These are phyloP conservation scores for Gerris lacustris DNA, from an alignment of 2,888 invertebrate genomes.

Conservation along the genomic window DNA sequence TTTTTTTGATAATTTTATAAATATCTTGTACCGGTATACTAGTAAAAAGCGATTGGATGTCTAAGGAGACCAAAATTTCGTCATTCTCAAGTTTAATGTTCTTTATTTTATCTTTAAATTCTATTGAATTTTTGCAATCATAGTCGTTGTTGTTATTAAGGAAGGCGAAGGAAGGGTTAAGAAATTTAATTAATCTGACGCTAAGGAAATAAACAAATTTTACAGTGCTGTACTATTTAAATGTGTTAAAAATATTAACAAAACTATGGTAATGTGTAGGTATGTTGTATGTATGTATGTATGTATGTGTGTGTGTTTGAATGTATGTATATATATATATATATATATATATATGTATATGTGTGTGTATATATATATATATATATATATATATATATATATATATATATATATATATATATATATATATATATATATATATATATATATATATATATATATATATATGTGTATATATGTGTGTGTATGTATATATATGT, in stretches of 20 bases:
- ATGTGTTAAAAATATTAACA: neutral
- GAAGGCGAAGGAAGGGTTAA: too few relatives aligned
- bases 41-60: neutral
- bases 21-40: neutral
- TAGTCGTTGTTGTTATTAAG: too few relatives aligned
- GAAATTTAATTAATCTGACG: neutral
- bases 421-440: too few relatives aligned
- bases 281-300: constrained; percentile 12
- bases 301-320: constrained; percentile 7
- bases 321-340: constrained; percentile 12
- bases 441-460: too few relatives aligned
- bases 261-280: neutral
- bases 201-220: too few relatives aligned
- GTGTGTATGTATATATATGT: too few relatives aligned
- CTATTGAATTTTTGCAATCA: too few relatives aligned
- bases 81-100: neutral
- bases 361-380: constrained; percentile 8
- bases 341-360: constrained; percentile 11
- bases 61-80: neutral
- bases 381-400: constrained; percentile 8
- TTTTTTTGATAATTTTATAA: neutral
- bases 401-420: too few relatives aligned
- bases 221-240: too few relatives aligned
- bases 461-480: too few relatives aligned
- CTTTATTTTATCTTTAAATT: neutral